Conservation (phyloP, 2,888 invertebrate genomes). For the Elgonia sp. region DNA sequence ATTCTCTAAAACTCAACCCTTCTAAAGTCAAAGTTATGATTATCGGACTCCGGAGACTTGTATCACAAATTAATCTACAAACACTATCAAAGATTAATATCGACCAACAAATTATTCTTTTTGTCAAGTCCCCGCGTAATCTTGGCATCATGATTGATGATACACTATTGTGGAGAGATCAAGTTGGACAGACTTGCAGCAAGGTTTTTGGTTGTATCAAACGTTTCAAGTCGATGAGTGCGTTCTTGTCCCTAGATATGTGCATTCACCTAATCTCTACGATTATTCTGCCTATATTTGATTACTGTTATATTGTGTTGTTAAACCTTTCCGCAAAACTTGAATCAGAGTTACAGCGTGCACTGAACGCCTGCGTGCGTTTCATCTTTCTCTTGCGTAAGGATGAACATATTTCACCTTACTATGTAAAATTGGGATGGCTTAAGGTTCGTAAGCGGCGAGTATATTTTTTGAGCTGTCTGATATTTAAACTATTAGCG, state of each 20-base stretch:
- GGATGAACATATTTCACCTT: neutral
- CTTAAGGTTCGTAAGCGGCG: neutral
- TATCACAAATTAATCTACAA: neutral
- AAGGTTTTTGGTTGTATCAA: neutral
- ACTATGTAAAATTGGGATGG: neutral
- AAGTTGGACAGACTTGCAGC: neutral
- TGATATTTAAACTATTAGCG: neutral
- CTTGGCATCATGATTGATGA: neutral
- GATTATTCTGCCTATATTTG: neutral
- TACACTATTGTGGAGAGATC: neutral
- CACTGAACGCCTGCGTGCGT: neutral
- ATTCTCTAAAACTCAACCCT: neutral
- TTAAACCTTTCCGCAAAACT: neutral
- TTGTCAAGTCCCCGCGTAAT: neutral
- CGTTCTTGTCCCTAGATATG: neutral
- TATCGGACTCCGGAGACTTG: neutral
- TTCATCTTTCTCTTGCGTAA: neutral
- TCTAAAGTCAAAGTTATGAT: neutral
- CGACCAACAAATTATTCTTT: neutral
- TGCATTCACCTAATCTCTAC: neutral
- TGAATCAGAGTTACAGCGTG: neutral
- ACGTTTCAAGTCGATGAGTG: neutral
- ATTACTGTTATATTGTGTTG: conserved; percentile 4
- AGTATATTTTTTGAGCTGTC: neutral
- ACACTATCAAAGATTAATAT: neutral